These are phyloP conservation scores for Acanthurus tractus DNA, from an alignment of 2,797 vertebrate species.

Conservation along the genomic window DNA sequence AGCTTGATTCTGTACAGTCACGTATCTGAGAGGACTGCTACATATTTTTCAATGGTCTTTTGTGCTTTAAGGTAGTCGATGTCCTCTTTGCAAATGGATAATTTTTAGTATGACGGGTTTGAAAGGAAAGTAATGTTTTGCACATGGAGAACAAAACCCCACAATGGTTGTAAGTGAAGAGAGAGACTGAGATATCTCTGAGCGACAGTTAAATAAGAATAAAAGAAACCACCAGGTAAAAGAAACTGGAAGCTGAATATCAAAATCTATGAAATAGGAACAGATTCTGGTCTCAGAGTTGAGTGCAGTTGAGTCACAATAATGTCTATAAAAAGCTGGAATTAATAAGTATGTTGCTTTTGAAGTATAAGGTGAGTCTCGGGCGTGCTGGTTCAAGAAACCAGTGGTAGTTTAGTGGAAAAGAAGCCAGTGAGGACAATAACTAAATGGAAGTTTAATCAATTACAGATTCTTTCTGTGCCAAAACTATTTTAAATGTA, in stretches of 20 bases:
- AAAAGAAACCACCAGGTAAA: too few species aligned
- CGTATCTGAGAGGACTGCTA: not conserved
- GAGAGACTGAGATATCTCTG: not conserved
- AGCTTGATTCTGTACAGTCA: not conserved
- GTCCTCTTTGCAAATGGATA: not conserved
- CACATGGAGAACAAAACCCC: not conserved
- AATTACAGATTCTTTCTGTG: not conserved
- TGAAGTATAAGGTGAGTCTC: too few species aligned
- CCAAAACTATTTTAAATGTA: not conserved
- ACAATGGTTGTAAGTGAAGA: not conserved
- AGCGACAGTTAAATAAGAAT: not conserved
- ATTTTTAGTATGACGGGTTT: not conserved
- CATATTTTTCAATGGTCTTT: not conserved
- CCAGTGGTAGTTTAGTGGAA: too few species aligned
- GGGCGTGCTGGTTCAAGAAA: too few species aligned
- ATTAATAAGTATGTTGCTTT: too few species aligned
- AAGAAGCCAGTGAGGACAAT: too few species aligned
- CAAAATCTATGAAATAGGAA: too few species aligned
- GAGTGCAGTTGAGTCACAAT: too few species aligned
- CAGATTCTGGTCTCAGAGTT: too few species aligned
- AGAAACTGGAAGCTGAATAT: too few species aligned
- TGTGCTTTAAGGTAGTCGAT: not conserved
- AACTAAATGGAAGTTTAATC: not conserved
- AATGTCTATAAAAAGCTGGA: too few species aligned
- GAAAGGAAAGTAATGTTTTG: not conserved